Conservation (phyloP, 1,140 invertebrate species). For the Cydia fagiglandana region DNA sequence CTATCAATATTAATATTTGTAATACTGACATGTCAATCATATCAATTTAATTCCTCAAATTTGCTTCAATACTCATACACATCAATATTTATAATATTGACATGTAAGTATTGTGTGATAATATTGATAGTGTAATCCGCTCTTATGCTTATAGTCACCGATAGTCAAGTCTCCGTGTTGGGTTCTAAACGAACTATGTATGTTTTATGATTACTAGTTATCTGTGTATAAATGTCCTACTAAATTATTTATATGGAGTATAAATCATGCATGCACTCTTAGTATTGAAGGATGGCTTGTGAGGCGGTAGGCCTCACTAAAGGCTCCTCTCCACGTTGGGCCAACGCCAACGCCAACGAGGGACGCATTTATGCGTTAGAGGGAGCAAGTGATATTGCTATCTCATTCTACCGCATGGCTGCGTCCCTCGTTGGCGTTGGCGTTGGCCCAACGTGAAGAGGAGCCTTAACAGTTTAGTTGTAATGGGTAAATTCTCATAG, state of each 20-base stretch:
- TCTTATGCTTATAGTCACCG: constrained; percentile 49
- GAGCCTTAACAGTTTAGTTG: constrained; percentile 72
- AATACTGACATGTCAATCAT: not conserved
- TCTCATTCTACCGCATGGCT: too few relatives aligned
- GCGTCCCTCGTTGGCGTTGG: too few relatives aligned
- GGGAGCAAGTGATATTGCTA: too few relatives aligned
- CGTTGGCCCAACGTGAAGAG: too few relatives aligned
- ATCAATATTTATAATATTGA: not conserved
- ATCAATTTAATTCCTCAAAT: not conserved
- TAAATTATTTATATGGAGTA: constrained; percentile 72
- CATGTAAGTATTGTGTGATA: not conserved
- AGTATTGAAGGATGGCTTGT: constrained; percentile 70
- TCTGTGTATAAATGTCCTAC: constrained; percentile 71
- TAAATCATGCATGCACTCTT: constrained; percentile 77
- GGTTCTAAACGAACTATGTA: constrained; percentile 42
- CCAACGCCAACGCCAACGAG: too few relatives aligned
- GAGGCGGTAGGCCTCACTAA: constrained; percentile 66
- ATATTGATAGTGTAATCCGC: constrained; percentile 17
- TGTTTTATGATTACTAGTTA: constrained; percentile 61
- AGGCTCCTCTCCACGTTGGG: too few relatives aligned
- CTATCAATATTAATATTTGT: not conserved
- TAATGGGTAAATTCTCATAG: constrained; percentile 74
- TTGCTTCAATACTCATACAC: not conserved
- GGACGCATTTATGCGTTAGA: too few relatives aligned
- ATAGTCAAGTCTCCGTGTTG: constrained; percentile 43